phyloP scores from a whole-genome alignment of 2,113 vertebrate species.

The Equus przewalskii region DNA sequence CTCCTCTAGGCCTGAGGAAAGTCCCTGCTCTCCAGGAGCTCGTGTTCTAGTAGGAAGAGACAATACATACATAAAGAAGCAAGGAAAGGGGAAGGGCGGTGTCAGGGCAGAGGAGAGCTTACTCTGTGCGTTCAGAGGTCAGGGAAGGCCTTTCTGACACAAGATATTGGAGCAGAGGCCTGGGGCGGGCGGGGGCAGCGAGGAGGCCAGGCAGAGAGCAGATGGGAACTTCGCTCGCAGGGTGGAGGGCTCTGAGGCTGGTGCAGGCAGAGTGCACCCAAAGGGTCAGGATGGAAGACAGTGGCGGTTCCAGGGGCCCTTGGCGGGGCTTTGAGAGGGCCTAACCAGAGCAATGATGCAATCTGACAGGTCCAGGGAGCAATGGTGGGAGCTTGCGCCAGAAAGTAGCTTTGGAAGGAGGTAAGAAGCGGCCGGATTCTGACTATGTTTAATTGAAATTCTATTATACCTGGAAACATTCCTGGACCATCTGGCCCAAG shows the following conservation, averaged over 20 bases:
- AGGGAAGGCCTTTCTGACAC: background rate
- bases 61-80: background rate
- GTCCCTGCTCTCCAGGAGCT: background rate
- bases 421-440: background rate
- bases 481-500: background rate
- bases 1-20: background rate
- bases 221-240: background rate
- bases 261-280: background rate
- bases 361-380: background rate
- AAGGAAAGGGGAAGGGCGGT: fast-evolving
- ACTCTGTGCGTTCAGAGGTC: background rate
- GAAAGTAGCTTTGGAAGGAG: background rate
- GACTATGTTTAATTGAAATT: background rate
- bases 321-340: background rate
- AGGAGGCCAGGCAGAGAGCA: no score
- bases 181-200: background rate
- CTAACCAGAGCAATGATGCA: background rate
- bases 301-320: background rate
- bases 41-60: background rate
- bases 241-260: background rate
- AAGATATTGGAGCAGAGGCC: background rate
- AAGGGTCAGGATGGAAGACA: background rate
- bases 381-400: background rate
- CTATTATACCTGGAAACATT: background rate
- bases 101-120: background rate